Conservation (phyloP, 2,888 invertebrate genomes). For the Acleris holmiana region DNA sequence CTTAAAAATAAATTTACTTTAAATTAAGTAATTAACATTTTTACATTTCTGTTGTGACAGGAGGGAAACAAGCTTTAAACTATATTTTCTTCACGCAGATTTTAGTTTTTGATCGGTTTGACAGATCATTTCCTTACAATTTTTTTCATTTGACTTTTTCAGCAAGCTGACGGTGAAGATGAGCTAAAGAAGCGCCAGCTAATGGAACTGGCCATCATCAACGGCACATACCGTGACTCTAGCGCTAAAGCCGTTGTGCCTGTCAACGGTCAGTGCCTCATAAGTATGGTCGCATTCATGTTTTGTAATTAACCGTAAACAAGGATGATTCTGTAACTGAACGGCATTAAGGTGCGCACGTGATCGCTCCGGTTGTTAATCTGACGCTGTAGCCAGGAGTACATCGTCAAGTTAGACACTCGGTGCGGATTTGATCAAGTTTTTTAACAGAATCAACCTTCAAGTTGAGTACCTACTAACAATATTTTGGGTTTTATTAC, state of each 20-base stretch:
- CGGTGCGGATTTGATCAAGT: conserved; percentile 5
- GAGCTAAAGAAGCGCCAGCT: conserved; percentile 99
- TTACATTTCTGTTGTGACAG: too few relatives aligned
- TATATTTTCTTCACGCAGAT: too few relatives aligned
- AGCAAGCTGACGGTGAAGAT: conserved; percentile 99
- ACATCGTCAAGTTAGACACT: neutral
- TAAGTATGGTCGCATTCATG: conserved; percentile 82
- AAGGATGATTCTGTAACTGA: conserved; percentile 45
- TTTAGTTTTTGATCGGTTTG: neutral
- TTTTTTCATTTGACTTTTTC: conserved; percentile 50
- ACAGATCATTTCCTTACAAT: conserved; percentile 15
- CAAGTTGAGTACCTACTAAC: conserved; percentile 20
- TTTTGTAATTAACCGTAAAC: conserved; percentile 74
- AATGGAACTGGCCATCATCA: conserved; percentile 99
- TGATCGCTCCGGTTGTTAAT: conserved; percentile 5
- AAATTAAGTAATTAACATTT: too few relatives aligned
- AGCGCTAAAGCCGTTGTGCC: conserved; percentile 94
- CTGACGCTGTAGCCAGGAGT: conserved; percentile 1
- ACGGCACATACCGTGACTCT: conserved; percentile 99
- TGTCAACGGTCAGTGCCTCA: conserved; percentile 89
- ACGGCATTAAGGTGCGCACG: conserved; percentile 1
- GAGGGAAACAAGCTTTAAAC: too few relatives aligned
- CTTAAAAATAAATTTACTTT: too few relatives aligned
- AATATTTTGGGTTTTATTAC: conserved; percentile 14
- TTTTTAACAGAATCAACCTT: conserved; percentile 27